Percentiles rank a stretch among this genome's conserved stretches.
phyloP scores from a whole-genome alignment of 2,888 invertebrate species.

The Masnerella sp. region DNA sequence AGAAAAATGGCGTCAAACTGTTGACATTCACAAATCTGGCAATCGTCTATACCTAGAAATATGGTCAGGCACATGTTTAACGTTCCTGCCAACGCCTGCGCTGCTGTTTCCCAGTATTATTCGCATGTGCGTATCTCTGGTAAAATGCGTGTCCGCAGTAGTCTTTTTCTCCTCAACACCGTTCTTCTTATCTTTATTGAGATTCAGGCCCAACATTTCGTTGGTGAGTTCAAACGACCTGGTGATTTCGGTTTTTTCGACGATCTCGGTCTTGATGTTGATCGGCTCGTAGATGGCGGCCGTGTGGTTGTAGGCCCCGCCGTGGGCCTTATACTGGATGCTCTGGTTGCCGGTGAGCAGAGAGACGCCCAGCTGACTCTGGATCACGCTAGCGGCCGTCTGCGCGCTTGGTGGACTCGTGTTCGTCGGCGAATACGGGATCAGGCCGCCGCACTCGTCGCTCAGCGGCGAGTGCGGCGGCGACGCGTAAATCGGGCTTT shows the following conservation, averaged over 20 bases:
- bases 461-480: slow-evolving; percentile 86
- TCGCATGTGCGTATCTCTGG: slow-evolving; percentile 94
- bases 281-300: slow-evolving; percentile 75
- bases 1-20: too few relatives aligned
- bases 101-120: slow-evolving; percentile 86
- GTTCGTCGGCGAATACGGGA: slow-evolving; percentile 76
- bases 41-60: slow-evolving; percentile 68
- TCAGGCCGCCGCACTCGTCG: slow-evolving; percentile 78
- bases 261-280: slow-evolving; percentile 72
- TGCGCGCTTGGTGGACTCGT: slow-evolving; percentile 76
- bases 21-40: too few relatives aligned
- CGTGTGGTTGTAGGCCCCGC: slow-evolving; percentile 70
- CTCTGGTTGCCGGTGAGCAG: slow-evolving; percentile 73
- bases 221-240: slow-evolving; percentile 76
- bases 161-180: slow-evolving; percentile 72
- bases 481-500: slow-evolving; percentile 88
- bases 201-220: slow-evolving; percentile 74
- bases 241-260: slow-evolving; percentile 70
- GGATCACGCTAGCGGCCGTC: slow-evolving; percentile 75
- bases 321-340: slow-evolving; percentile 71
- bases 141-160: slow-evolving; percentile 88
- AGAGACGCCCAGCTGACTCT: slow-evolving; percentile 75
- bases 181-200: slow-evolving; percentile 72
- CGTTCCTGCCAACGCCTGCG: slow-evolving; percentile 74
- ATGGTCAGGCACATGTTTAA: slow-evolving; percentile 72